Percentiles rank a stretch among this genome's conserved stretches.
Evolutionary conservation across 2,888 invertebrate species (phyloP).

Genomic region (Cantharis flavilabris): DNA sequence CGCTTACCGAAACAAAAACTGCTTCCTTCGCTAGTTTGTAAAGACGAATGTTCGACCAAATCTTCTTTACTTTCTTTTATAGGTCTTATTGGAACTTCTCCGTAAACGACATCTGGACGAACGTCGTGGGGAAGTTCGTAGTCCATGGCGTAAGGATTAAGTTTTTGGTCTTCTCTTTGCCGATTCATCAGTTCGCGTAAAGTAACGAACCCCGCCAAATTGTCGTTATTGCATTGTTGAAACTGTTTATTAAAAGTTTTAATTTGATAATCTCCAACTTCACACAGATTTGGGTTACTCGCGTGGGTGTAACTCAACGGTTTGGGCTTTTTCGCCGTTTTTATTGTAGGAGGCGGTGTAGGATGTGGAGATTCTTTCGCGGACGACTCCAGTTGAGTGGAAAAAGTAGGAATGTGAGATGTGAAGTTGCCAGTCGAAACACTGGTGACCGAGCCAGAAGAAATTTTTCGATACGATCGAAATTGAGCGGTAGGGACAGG

Average conservation of each 20-base stretch:
- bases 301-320: conserved; percentile 70
- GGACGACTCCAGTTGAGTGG: conserved; percentile 37
- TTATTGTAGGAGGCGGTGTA: conserved; percentile 6
- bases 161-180: conserved; percentile 72
- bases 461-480: conserved; percentile 72
- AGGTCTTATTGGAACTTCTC: conserved; percentile 50
- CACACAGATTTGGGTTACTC: conserved; percentile 73
- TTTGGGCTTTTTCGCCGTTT: conserved; percentile 46
- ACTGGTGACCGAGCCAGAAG: conserved; percentile 49
- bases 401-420: conserved; percentile 52
- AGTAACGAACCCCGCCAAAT: conserved; percentile 71
- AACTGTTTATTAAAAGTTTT: conserved; percentile 48
- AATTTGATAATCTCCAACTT: conserved; percentile 57
- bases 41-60: conserved; percentile 8
- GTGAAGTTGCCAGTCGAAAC: conserved; percentile 54
- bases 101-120: conserved; percentile 64
- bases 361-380: conserved; percentile 13
- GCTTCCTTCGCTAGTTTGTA: background rate
- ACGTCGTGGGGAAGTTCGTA: conserved; percentile 48
- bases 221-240: conserved; percentile 59
- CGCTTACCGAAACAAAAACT: conserved; percentile 54
- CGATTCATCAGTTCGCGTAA: conserved; percentile 80
- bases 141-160: conserved; percentile 47
- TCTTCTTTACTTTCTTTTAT: conserved; percentile 32
- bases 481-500: conserved; percentile 81